A percentile compares a stretch with the other conserved stretches of the same genome.
Evolutionary conservation across 37 sponge, comb jelly and placozoan species (phyloP).

Genomic region (Corticium candelabrum): DNA sequence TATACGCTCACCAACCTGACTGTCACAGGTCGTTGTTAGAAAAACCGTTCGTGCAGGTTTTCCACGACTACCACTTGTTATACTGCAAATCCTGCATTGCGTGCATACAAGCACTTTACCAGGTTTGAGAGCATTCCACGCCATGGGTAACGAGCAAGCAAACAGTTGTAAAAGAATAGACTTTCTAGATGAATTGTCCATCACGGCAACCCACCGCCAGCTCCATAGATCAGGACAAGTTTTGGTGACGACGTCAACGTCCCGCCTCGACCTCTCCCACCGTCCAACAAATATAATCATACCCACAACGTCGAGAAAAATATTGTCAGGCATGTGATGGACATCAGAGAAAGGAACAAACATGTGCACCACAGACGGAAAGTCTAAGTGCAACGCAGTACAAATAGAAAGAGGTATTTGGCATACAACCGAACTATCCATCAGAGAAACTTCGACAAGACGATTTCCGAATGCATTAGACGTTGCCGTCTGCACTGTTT

Average conservation of each 20-base stretch:
- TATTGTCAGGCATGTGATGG: not conserved
- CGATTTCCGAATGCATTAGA: too few species aligned
- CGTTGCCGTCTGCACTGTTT: too few species aligned
- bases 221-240: not conserved
- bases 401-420: not conserved
- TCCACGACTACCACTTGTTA: not conserved
- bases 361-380: not conserved
- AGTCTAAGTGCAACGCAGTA: not conserved
- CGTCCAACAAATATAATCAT: not conserved
- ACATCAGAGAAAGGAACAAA: not conserved
- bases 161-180: not conserved
- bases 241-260: not conserved
- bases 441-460: not conserved
- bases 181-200: not conserved
- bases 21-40: not conserved
- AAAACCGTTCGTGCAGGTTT: not conserved
- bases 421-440: not conserved
- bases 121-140: not conserved
- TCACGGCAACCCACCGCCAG: not conserved
- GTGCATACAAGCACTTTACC: not conserved
- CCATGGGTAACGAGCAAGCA: not conserved
- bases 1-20: slow-evolving; percentile 1
- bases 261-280: not conserved
- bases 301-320: not conserved
- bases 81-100: not conserved